Conservation (phyloP, 2,113 vertebrate genomes). For the Phylloscopus trochiloides region DNA sequence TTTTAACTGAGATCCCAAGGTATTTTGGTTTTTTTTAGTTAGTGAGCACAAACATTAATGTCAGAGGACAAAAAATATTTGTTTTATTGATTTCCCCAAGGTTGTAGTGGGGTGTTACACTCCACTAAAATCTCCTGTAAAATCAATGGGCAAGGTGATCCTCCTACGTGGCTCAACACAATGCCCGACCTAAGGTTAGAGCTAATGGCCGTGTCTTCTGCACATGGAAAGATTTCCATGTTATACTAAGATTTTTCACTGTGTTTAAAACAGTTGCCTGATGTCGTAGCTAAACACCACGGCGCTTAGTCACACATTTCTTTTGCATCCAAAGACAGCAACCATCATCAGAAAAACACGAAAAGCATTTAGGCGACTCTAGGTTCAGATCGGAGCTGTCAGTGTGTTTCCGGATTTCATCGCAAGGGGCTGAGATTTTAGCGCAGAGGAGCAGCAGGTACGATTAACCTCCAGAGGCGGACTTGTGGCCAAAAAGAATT, state of each 20-base stretch:
- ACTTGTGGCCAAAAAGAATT: not conserved
- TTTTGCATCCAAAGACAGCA: not conserved
- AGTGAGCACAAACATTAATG: not conserved
- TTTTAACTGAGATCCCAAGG: not conserved
- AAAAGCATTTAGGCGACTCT: not conserved
- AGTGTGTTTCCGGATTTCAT: not conserved
- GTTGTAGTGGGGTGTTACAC: not conserved
- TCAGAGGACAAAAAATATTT: not conserved
- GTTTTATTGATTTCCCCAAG: not conserved
- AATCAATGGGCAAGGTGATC: not conserved
- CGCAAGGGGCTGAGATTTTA: not conserved
- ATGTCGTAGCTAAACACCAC: not conserved
- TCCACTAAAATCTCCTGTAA: not conserved
- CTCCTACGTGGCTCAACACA: not conserved
- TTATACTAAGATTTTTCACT: not conserved
- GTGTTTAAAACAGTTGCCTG: not conserved
- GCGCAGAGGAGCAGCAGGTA: not conserved
- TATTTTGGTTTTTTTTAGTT: not conserved
- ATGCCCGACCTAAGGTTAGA: not conserved
- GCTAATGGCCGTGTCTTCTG: accelerated
- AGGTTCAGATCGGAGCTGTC: accelerated
- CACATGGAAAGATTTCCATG: accelerated
- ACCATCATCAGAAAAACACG: not conserved
- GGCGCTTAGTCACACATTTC: not conserved
- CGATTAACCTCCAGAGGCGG: not conserved